Base-by-base conservation (phyloP, 1,140 invertebrate genomes). In the Fopius arisanus region DNA sequence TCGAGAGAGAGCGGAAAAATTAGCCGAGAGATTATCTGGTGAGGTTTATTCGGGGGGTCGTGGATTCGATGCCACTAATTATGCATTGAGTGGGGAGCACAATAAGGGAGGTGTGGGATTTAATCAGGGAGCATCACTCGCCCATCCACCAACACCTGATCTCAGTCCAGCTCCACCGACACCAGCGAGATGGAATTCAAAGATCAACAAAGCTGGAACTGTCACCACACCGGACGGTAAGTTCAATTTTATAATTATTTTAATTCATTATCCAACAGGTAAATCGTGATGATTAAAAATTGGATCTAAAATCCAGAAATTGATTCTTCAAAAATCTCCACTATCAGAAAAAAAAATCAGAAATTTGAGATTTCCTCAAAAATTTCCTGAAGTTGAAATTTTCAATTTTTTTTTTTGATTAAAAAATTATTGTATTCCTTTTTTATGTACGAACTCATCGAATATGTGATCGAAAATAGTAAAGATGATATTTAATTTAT, bases 191-290 rank as follows among this genome's bases (percentile, higher is more conserved):
- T 90, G 89, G 90, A 90, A 90, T 78, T 88, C 89, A 23, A 89
- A 90, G 71, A 87, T 89, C 62, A 90, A 90, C 82, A 91, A 91
- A 79, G 87, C 88, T 70, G 88, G 89, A 59, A 89, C 89, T 9
- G 89, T 91, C 62, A 87, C 89, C 59, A 92, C 91, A 77, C 89
- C 91, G 33, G 90, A 91, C 80, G 91, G 91, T 91, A 79, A 89
- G 87, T 85, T 21, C 1, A 28, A 69, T 63, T 37, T 37, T 12
- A 37, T 37, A 33, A 33, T 33, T 4, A n/a, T n/a, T n/a, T n/a
- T n/a, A n/a, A n/a, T n/a, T n/a, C n/a, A n/a, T n/a, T n/a, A n/a
- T n/a, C n/a, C n/a, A n/a, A n/a, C n/a, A n/a, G n/a, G n/a, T n/a
- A n/a, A n/a, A n/a, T n/a, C n/a, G n/a, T n/a, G n/a, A n/a, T n/a